These are phyloP conservation scores for Nerophis ophidion DNA, from an alignment of 2,113 vertebrate genomes.

Conservation along the genomic window DNA sequence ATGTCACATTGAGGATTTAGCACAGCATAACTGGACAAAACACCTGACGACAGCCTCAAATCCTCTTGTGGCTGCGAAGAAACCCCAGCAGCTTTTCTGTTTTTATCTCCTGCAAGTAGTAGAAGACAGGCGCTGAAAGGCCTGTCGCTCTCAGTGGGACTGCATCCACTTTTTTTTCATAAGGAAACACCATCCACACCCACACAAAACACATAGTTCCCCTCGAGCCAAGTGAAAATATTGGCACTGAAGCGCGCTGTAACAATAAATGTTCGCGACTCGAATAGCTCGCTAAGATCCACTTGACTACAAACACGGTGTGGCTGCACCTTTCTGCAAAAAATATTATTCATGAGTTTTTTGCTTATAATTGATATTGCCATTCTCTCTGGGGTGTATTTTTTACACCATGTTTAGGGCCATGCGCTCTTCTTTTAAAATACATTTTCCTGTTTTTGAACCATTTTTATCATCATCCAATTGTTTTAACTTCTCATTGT, in stretches of 20 bases:
- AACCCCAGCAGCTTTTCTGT: not conserved
- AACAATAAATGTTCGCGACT: constrained; percentile 27
- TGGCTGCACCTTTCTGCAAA: too few species aligned
- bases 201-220: constrained; percentile 20
- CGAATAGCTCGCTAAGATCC: constrained; percentile 36
- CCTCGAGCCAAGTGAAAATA: constrained; percentile 25
- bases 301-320: constrained; percentile 51
- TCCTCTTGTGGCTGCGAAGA: not conserved
- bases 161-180: constrained; percentile 15
- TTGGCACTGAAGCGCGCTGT: constrained; percentile 26
- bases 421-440: too few species aligned
- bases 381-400: too few species aligned
- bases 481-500: too few species aligned
- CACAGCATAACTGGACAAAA: constrained; percentile 4
- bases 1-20: constrained; percentile 4
- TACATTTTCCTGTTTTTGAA: too few species aligned
- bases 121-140: not conserved
- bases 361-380: too few species aligned
- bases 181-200: constrained; percentile 22
- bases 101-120: not conserved
- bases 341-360: constrained; percentile 13
- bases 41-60: constrained; percentile 2
- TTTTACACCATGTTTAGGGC: too few species aligned
- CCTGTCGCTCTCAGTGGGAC: constrained; percentile 12
- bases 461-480: too few species aligned